Evolutionary conservation across 1,140 invertebrate species (phyloP).

Genomic region (Sycophila sp.): DNA sequence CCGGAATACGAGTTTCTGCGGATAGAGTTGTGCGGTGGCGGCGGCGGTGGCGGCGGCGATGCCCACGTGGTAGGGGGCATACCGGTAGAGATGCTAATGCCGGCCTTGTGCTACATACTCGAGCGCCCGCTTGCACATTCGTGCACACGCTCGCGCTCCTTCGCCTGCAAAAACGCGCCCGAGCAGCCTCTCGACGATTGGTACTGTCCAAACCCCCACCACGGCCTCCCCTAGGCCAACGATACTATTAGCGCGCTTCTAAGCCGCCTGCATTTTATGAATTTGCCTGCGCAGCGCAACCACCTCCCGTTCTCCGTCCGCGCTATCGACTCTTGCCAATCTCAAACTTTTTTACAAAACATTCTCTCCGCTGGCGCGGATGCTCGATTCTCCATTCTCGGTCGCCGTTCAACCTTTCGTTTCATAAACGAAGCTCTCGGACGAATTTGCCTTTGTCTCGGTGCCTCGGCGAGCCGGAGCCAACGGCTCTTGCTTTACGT

Average conservation of each 20-base stretch:
- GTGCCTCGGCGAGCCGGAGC: background rate
- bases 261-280: no score
- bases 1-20: conserved; percentile 61
- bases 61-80: conserved; percentile 57
- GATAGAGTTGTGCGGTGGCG: conserved; percentile 60
- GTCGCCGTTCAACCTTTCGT: no score
- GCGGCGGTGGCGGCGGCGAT: conserved; percentile 25
- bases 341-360: no score
- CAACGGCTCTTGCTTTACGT: conserved; percentile 32
- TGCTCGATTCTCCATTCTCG: no score
- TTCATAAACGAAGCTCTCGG: no score
- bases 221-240: no score
- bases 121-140: conserved; percentile 36
- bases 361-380: no score
- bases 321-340: background rate
- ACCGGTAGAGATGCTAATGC: conserved; percentile 68
- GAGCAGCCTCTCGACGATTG: background rate
- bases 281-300: no score
- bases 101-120: conserved; percentile 66
- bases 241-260: no score
- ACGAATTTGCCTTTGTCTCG: no score
- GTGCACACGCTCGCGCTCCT: conserved; percentile 15
- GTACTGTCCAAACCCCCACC: no score
- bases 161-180: conserved; percentile 20
- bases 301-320: background rate